Evolutionary conservation across 2,113 vertebrate genomes (phyloP).

Genomic region (Cyanoliseus patagonus): DNA sequence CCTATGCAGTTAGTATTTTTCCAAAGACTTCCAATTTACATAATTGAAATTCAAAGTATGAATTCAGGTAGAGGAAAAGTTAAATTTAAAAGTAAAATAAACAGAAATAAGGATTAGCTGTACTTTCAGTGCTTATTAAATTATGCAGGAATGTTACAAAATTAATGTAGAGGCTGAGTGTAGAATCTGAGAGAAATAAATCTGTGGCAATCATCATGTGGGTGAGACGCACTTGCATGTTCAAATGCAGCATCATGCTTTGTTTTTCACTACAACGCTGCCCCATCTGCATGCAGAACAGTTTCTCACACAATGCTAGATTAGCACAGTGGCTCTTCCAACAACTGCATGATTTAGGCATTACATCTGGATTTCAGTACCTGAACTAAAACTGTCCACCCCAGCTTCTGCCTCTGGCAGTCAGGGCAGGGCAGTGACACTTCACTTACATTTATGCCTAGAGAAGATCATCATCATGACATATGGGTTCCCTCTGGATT

Average conservation of each 20-base stretch:
- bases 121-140: background rate
- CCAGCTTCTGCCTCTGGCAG: background rate
- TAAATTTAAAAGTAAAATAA: background rate
- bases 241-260: background rate
- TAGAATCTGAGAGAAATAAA: background rate
- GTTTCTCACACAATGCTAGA: background rate
- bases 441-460: background rate
- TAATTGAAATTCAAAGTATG: background rate
- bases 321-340: background rate
- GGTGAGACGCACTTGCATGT: background rate
- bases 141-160: background rate
- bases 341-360: fast-evolving
- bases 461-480: background rate
- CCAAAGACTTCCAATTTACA: background rate
- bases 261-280: background rate
- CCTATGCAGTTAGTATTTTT: background rate
- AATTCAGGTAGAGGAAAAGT: background rate
- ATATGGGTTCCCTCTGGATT: fast-evolving
- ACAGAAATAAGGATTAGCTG: background rate
- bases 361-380: background rate
- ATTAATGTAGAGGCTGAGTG: background rate
- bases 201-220: background rate
- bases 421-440: background rate
- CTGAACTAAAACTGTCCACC: background rate
- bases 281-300: fast-evolving